These are phyloP conservation scores for Myathropa florea DNA, from an alignment of 2,888 invertebrate genomes.

Conservation along the genomic window DNA sequence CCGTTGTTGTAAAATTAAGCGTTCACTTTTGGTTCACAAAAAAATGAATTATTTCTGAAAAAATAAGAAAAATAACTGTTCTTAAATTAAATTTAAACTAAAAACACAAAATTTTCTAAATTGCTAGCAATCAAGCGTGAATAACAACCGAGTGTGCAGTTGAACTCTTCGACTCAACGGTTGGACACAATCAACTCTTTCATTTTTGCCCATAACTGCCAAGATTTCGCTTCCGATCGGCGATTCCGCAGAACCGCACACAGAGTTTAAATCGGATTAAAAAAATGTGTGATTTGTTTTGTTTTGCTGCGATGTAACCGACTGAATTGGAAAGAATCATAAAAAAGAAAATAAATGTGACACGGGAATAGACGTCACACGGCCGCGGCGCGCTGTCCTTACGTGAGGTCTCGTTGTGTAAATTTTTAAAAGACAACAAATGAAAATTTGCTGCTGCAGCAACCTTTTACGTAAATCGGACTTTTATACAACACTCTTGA, in stretches of 20 bases:
- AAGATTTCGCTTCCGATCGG: too few relatives aligned
- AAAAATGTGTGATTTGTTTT: neutral
- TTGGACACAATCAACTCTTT: too few relatives aligned
- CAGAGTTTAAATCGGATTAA: neutral
- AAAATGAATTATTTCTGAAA: neutral
- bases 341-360: neutral
- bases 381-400: conserved; percentile 26
- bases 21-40: conserved; percentile 47
- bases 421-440: conserved; percentile 12
- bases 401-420: conserved; percentile 48
- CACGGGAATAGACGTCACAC: conserved; percentile 18
- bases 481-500: conserved; percentile 46
- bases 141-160: too few relatives aligned
- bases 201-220: too few relatives aligned
- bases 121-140: too few relatives aligned
- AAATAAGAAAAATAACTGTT: conserved; percentile 3
- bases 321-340: neutral
- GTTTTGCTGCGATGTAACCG: neutral
- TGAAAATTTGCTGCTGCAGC: neutral
- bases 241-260: neutral
- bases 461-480: conserved; percentile 56
- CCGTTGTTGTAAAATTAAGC: conserved; percentile 76
- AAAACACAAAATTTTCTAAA: neutral
- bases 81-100: neutral
- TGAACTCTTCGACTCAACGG: too few relatives aligned